Conservation (phyloP, 1,140 invertebrate genomes). For the Hypothenemus hampei region DNA sequence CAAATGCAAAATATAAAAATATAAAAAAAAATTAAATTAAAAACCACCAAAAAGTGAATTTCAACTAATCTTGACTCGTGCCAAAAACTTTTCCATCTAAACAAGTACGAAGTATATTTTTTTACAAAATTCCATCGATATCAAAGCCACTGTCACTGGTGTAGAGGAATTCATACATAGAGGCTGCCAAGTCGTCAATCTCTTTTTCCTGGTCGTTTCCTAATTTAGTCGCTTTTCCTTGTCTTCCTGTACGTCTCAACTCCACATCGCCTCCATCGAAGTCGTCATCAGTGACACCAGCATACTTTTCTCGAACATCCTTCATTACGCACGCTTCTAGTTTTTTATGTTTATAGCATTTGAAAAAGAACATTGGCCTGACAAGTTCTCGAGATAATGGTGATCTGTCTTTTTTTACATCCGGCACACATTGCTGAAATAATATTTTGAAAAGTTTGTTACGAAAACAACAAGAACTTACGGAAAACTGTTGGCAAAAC, state of each 20-base stretch:
- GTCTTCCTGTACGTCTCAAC: conserved; percentile 48
- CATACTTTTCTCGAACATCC: conserved; percentile 58
- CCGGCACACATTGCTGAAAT: conserved; percentile 61
- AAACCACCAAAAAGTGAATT: too few species aligned
- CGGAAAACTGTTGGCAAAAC: conserved; percentile 62
- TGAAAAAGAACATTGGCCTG: conserved; percentile 63
- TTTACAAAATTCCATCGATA: conserved; percentile 50
- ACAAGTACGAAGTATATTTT: too few species aligned
- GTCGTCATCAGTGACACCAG: conserved; percentile 50
- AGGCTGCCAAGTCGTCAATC: conserved; percentile 51
- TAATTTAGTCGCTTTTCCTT: conserved; percentile 34
- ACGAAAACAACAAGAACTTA: conserved; percentile 37
- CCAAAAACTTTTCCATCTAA: too few species aligned
- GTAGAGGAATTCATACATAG: conserved; percentile 55
- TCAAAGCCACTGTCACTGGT: conserved; percentile 48
- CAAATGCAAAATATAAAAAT: too few species aligned
- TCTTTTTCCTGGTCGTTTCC: conserved; percentile 44
- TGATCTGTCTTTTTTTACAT: conserved; percentile 55
- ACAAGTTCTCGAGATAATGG: conserved; percentile 57
- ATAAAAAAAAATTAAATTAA: too few species aligned
- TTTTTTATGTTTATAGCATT: conserved; percentile 66
- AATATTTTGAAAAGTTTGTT: not conserved
- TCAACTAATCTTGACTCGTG: not conserved
- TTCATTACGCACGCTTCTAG: conserved; percentile 65
- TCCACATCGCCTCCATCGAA: conserved; percentile 52